Conservation (phyloP, 2,888 invertebrate genomes). For the Lasioglossum leucozonium region DNA sequence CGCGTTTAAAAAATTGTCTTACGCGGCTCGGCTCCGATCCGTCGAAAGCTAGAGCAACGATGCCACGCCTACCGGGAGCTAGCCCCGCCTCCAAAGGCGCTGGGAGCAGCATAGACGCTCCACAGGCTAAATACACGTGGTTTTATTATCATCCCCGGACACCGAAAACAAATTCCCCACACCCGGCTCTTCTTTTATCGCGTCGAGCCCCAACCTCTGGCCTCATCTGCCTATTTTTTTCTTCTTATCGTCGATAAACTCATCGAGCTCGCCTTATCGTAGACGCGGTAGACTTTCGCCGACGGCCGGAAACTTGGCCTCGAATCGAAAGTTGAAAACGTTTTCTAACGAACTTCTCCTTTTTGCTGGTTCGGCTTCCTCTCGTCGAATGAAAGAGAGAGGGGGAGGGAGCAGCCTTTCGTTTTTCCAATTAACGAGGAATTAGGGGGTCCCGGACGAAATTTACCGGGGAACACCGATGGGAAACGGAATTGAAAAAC, state of each 20-base stretch:
- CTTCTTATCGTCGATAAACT: conserved; percentile 29
- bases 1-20: neutral
- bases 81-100: neutral
- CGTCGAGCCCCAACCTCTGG: neutral
- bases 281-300: neutral
- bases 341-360: conserved; percentile 9
- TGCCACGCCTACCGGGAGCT: neutral
- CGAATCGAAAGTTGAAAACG: conserved; percentile 16
- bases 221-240: neutral
- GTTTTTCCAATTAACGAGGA: conserved; percentile 32
- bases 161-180: neutral
- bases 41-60: neutral
- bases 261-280: conserved; percentile 22
- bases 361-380: neutral
- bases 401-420: neutral
- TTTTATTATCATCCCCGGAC: neutral
- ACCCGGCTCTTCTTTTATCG: neutral
- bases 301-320: neutral
- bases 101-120: neutral
- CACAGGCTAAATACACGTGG: neutral
- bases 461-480: conserved; percentile 14
- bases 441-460: conserved; percentile 31
- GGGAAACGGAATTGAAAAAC: conserved; percentile 37
- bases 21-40: no score
- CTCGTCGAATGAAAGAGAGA: neutral